phyloP scores from a whole-genome alignment of 1,140 invertebrate species.

The Drosophila tristis region DNA sequence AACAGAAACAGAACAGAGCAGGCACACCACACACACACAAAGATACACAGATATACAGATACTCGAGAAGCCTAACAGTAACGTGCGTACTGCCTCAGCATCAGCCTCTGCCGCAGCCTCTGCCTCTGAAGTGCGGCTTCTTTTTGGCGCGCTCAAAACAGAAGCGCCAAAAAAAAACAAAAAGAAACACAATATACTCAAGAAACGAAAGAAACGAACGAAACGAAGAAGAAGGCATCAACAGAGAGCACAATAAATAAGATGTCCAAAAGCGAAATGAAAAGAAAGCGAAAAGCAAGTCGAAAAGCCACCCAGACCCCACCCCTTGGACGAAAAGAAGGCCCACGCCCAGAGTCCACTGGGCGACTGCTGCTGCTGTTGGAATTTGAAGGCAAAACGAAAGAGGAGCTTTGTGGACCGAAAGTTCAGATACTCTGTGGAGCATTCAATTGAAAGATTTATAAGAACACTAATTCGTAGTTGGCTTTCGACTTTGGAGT shows the following conservation, averaged over 20 bases:
- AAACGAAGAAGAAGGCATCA: slow-evolving; percentile 22
- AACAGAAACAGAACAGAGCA: too few relatives aligned
- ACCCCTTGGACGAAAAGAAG: neutral
- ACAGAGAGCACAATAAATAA: slow-evolving; percentile 9
- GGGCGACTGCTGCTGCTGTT: too few relatives aligned
- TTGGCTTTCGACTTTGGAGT: too few relatives aligned
- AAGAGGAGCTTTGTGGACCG: too few relatives aligned
- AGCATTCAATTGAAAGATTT: too few relatives aligned
- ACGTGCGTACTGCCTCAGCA: slow-evolving; percentile 69
- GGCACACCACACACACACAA: slow-evolving; percentile 8
- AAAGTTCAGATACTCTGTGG: too few relatives aligned
- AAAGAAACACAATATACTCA: slow-evolving; percentile 28
- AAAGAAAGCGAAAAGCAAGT: slow-evolving; percentile 3
- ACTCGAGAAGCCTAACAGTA: slow-evolving; percentile 71
- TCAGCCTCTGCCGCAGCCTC: slow-evolving; percentile 1
- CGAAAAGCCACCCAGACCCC: slow-evolving; percentile 3
- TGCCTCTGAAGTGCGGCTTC: slow-evolving; percentile 14
- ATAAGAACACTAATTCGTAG: too few relatives aligned
- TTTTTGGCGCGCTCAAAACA: slow-evolving; percentile 76
- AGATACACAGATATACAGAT: slow-evolving; percentile 27
- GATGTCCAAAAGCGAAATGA: slow-evolving; percentile 41
- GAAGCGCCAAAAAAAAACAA: slow-evolving; percentile 67
- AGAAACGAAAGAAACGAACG: slow-evolving; percentile 39
- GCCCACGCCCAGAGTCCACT: slow-evolving; percentile 26
- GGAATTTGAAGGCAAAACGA: slow-evolving; percentile 13